Conservation (phyloP, 2,888 invertebrate genomes). For the Apotomis betuletana region DNA sequence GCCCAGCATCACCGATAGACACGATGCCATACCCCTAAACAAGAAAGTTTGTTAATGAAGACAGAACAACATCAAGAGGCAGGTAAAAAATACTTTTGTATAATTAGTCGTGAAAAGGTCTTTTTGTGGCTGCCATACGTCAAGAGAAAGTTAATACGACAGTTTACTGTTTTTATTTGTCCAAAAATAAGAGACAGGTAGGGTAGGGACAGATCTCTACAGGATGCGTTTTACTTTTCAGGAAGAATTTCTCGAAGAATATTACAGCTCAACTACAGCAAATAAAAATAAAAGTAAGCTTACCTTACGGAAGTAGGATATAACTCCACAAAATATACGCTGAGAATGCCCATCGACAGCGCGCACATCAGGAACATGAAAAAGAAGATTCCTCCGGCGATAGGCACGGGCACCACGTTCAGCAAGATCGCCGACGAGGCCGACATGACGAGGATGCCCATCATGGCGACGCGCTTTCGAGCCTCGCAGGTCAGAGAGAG, state of each 20-base stretch:
- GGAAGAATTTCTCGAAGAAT: too few relatives aligned
- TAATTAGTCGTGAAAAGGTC: too few relatives aligned
- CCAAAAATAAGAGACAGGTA: too few relatives aligned
- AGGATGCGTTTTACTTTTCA: too few relatives aligned
- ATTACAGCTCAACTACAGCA: too few relatives aligned
- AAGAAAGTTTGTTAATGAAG: not conserved
- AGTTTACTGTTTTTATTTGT: too few relatives aligned
- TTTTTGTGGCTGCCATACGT: too few relatives aligned
- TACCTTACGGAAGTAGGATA: conserved; percentile 78
- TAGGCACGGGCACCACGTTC: conserved; percentile 65
- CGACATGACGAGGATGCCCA: conserved; percentile 63
- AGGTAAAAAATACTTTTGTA: too few relatives aligned
- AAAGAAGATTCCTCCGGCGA: conserved; percentile 76
- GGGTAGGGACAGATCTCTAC: too few relatives aligned
- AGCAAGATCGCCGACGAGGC: conserved; percentile 65
- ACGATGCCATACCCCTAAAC: conserved; percentile 85
- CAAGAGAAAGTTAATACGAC: too few relatives aligned
- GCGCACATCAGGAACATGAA: conserved; percentile 76
- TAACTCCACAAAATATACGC: conserved; percentile 78
- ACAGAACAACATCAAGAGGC: too few relatives aligned
- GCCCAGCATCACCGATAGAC: conserved; percentile 85
- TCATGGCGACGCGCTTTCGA: conserved; percentile 73
- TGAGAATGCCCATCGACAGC: conserved; percentile 74
- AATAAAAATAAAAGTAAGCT: conserved; percentile 39
- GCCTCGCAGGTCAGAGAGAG: conserved; percentile 73